Evolutionary conservation across 2,888 invertebrate species (phyloP).

Genomic region (Calameuta pallipes): DNA sequence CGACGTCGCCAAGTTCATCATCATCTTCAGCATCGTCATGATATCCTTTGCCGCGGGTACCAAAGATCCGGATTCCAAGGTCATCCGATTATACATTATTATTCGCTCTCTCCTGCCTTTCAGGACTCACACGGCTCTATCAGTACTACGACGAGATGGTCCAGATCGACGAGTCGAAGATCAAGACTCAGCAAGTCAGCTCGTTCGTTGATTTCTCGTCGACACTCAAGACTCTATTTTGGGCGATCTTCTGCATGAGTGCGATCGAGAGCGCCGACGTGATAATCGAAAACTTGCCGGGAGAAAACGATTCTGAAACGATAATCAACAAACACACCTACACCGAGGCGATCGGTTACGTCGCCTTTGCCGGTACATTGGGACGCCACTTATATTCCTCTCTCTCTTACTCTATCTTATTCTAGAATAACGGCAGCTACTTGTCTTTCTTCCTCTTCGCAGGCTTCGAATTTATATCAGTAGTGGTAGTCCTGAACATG

Average conservation of each 20-base stretch:
- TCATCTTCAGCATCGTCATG: slow-evolving; percentile 70
- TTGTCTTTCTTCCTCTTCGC: slow-evolving; percentile 34
- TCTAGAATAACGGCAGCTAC: background rate
- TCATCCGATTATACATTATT: background rate
- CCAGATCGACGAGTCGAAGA: slow-evolving; percentile 69
- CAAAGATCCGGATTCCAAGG: slow-evolving; percentile 9
- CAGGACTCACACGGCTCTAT: slow-evolving; percentile 72
- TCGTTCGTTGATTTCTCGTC: slow-evolving; percentile 72
- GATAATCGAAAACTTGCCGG: slow-evolving; percentile 72
- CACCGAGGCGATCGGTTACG: slow-evolving; percentile 76
- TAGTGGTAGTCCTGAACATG: slow-evolving; percentile 82
- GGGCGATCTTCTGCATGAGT: slow-evolving; percentile 78
- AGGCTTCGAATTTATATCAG: slow-evolving; percentile 77
- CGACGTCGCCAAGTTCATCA: slow-evolving; percentile 74
- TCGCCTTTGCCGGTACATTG: slow-evolving; percentile 71
- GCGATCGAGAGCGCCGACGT: slow-evolving; percentile 75
- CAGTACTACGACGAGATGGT: slow-evolving; percentile 76
- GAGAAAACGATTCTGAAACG: slow-evolving; percentile 65
- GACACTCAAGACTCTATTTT: slow-evolving; percentile 76
- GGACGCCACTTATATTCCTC: background rate
- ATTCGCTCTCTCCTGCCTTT: slow-evolving; percentile 25
- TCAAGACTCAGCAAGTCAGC: slow-evolving; percentile 71
- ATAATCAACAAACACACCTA: slow-evolving; percentile 71
- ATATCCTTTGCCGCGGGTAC: slow-evolving; percentile 69
- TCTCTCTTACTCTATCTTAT: background rate